Base-by-base conservation (phyloP, 2,113 vertebrate species). In the Acrocephalus arundinaceus region DNA sequence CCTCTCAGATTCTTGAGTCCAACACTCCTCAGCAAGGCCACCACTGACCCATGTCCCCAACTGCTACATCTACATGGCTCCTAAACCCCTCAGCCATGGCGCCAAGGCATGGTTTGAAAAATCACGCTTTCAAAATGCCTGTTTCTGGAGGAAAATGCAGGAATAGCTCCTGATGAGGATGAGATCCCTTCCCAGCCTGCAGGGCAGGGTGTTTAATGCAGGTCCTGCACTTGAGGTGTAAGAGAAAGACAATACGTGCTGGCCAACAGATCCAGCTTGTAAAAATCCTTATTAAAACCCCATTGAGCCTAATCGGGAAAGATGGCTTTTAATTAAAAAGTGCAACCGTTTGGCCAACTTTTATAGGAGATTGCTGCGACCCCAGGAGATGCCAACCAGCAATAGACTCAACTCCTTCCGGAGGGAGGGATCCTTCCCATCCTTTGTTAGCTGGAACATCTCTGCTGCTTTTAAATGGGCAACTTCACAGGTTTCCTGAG, bases 301-400 rank as follows among this genome's bases (percentile, higher is more conserved):
- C 86, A 0, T 74, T 41, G 95, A 94, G 93, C 90, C 95, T 84
- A 80, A 92, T 96, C 7, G 4, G 67, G 87, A 77, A 89, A 93
- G 89, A 92, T 85, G 93, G 96, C 96, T 96, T 96, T 97, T 97
- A 97, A 97, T 98, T 97, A 93, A 94, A 94, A 90, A 81, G 79
- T 88, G 77, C 87, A 93, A 37, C 49, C 87, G 1, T 96, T 94
- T 90, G 94, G 82, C 70, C 85, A 94, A 92, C 92, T 91, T 93
- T 68, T 72, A 80, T 7, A 67, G 92, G 73, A 93, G 95, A 89
- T 95, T 89, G 94, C 93, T 70, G 16, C 0, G 58, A 96, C 89
- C 94, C 92, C 89, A 92, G 84, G 93, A 96, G 95, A 96, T 94
- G 89, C 95, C 91, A 89, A 61, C 78, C 85, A 90, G 72, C 81